Conservation (phyloP, 2,113 vertebrate species). For the Gambusia holbrooki region DNA sequence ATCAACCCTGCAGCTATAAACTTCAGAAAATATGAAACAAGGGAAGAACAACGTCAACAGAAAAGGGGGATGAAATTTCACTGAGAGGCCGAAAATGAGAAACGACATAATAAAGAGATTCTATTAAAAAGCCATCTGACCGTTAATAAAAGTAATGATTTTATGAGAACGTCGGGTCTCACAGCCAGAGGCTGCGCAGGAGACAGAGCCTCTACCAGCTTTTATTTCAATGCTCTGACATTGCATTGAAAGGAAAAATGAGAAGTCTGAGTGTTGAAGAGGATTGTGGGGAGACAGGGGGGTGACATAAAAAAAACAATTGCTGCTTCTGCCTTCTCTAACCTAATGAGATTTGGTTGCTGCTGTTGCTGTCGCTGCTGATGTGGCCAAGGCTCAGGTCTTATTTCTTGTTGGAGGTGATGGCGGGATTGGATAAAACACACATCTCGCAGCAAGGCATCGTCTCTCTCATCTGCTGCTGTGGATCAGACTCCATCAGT, state of each 20-base stretch:
- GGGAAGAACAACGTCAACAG: conserved; percentile 65
- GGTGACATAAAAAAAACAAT: conserved; percentile 59
- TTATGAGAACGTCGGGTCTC: conserved; percentile 68
- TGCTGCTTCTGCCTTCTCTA: conserved; percentile 58
- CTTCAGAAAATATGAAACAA: conserved; percentile 64
- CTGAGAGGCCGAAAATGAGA: conserved; percentile 69
- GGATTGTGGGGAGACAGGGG: neutral
- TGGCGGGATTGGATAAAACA: conserved; percentile 61
- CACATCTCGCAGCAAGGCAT: conserved; percentile 33
- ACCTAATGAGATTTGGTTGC: conserved; percentile 75
- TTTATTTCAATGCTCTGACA: conserved; percentile 71
- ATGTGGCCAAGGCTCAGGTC: conserved; percentile 57
- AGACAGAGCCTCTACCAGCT: conserved; percentile 34
- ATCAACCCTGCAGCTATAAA: conserved; percentile 54
- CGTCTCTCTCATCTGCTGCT: conserved; percentile 53
- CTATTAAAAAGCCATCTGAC: conserved; percentile 84
- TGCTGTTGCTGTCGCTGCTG: conserved; percentile 37
- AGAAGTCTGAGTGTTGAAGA: conserved; percentile 35
- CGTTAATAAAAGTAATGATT: conserved; percentile 84
- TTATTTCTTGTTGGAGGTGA: conserved; percentile 71
- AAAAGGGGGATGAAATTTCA: conserved; percentile 54
- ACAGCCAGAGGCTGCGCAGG: conserved; percentile 58
- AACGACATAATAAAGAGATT: conserved; percentile 80
- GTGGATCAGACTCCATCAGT: conserved; percentile 51
- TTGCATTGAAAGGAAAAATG: conserved; percentile 40